These are phyloP conservation scores for Charadrius vociferus DNA, from an alignment of 2,113 vertebrate genomes.

Conservation along the genomic window DNA sequence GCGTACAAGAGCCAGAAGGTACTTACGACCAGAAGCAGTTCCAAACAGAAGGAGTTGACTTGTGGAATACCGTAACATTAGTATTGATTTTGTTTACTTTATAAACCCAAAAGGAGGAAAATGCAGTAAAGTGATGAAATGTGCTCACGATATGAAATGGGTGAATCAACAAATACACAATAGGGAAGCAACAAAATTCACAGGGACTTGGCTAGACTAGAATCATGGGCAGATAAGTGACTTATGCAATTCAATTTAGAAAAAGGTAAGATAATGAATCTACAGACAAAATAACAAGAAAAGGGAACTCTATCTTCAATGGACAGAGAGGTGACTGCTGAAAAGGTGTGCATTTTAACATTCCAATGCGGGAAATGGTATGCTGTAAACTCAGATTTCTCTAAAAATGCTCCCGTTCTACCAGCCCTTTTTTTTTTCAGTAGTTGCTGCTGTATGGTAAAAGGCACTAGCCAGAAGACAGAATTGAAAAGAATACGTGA, in stretches of 20 bases:
- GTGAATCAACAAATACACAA: background rate
- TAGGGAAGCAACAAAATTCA: slow-evolving; percentile 35
- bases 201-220: background rate
- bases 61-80: background rate
- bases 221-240: slow-evolving; percentile 26
- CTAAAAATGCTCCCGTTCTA: background rate
- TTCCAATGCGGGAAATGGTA: background rate
- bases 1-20: background rate
- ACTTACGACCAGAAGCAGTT: background rate
- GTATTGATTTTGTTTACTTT: slow-evolving; percentile 68
- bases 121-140: slow-evolving; percentile 31
- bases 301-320: slow-evolving; percentile 12
- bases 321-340: background rate
- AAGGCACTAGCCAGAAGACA: background rate
- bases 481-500: background rate
- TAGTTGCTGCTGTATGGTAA: background rate
- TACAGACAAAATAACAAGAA: slow-evolving; percentile 1
- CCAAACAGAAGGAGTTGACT: slow-evolving; percentile 6
- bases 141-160: slow-evolving; percentile 24
- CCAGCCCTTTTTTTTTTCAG: background rate
- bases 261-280: slow-evolving; percentile 29
- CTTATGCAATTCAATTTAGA: background rate
- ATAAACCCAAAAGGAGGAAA: slow-evolving; percentile 31
- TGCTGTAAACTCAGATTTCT: background rate
- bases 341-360: slow-evolving; percentile 20